These are phyloP conservation scores for Erebia palarica DNA, from an alignment of 2,888 invertebrate species.

Conservation along the genomic window DNA sequence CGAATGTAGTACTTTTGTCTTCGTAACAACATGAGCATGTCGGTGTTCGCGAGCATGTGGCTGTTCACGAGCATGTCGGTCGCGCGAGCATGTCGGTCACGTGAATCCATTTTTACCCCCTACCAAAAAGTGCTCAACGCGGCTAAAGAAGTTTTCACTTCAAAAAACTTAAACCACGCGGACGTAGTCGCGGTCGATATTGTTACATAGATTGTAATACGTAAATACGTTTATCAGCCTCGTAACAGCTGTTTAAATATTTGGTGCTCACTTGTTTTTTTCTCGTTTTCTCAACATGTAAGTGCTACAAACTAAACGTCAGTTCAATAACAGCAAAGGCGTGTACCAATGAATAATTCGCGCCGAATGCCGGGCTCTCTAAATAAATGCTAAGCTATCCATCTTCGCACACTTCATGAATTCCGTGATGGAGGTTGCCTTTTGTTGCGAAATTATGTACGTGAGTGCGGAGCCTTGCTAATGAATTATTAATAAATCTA, in stretches of 20 bases:
- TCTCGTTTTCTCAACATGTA: background rate
- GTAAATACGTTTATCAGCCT: too few species aligned
- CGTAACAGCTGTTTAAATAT: background rate
- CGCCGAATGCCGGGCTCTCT: constrained; percentile 33
- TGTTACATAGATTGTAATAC: background rate
- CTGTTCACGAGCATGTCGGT: too few species aligned
- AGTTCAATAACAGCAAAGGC: constrained; percentile 16
- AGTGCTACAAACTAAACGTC: background rate
- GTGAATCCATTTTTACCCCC: too few species aligned
- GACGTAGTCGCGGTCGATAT: too few species aligned
- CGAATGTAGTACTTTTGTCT: too few species aligned
- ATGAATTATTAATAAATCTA: constrained; percentile 34
- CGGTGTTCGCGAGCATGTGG: too few species aligned
- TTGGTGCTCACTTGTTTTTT: background rate
- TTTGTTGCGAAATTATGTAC: constrained; percentile 41
- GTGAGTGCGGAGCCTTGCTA: constrained; percentile 22
- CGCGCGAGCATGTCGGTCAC: too few species aligned
- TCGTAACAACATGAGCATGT: too few species aligned
- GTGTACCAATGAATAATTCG: constrained; percentile 45
- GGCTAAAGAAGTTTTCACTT: too few species aligned
- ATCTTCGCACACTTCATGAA: constrained; percentile 65
- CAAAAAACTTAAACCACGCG: too few species aligned
- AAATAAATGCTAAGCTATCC: constrained; percentile 63
- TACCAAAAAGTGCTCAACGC: too few species aligned
- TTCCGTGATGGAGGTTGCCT: constrained; percentile 51